A percentile compares a stretch with the other conserved stretches of the same genome.
Evolutionary conservation across 1,140 invertebrate genomes (phyloP).

Genomic region (Drosophila pachea): DNA sequence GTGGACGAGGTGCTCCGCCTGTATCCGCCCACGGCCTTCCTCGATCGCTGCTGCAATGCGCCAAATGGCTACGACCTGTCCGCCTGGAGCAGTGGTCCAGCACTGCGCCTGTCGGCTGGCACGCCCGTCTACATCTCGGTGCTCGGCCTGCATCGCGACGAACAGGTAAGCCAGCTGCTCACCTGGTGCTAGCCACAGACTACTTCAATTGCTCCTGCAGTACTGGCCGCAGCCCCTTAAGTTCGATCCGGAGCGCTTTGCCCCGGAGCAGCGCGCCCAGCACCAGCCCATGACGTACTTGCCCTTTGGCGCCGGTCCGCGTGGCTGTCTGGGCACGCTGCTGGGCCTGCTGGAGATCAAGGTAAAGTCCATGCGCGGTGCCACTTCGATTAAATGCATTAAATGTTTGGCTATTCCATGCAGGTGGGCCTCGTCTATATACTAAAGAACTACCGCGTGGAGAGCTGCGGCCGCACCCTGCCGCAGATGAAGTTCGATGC

Average conservation of each 20-base stretch:
- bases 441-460: constrained; percentile 79
- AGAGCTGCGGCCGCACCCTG: constrained; percentile 45
- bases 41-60: constrained; percentile 79
- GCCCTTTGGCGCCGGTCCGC: constrained; percentile 78
- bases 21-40: constrained; percentile 81
- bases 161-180: constrained; percentile 35
- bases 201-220: constrained; percentile 20
- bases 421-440: constrained; percentile 81
- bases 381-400: not conserved
- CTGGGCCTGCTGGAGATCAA: constrained; percentile 85
- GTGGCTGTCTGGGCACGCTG: constrained; percentile 81
- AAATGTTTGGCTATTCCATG: not conserved
- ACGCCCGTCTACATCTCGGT: constrained; percentile 70
- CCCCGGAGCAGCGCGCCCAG: constrained; percentile 69
- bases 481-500: constrained; percentile 79
- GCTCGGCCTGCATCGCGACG: constrained; percentile 65
- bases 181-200: constrained; percentile 9
- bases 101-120: constrained; percentile 41
- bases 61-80: constrained; percentile 65
- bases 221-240: constrained; percentile 76
- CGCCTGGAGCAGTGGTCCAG: constrained; percentile 66
- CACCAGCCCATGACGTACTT: constrained; percentile 78
- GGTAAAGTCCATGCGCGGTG: constrained; percentile 7
- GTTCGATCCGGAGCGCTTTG: constrained; percentile 81
- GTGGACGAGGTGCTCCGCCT: constrained; percentile 81